Base-by-base conservation (phyloP, 2,797 vertebrate species). In the Botia kubotai region DNA sequence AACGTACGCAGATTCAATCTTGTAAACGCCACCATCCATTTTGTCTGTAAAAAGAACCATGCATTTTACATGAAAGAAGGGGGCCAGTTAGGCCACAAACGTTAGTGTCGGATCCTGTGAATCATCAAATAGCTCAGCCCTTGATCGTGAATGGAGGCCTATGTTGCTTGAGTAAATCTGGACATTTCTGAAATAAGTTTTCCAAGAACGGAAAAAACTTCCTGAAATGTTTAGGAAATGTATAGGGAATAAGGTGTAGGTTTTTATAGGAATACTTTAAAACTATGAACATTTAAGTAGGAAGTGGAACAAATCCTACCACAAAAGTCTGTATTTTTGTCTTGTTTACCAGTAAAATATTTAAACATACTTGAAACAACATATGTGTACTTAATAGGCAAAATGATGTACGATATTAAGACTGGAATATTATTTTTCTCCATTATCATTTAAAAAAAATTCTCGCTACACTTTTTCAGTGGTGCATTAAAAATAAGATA, bases 1-100 rank as follows among this genome's bases (percentile, higher is more conserved):
- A 58, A 92, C 90, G 85, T 92, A 91, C 80, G 92, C 93, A 80
- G 89, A 88, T 36, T 63, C 76, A 7, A 85, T 86, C 58, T 91
- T 89, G 55, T 89, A 92, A 6, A 85, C 79, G 68, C 89, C 89
- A 0, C 85, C 84, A 72, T 91, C 91, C 77, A 90, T 68, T 4
- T 89, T 90, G 84, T 93, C 93, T 93, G 86, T 29, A 83, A 75
- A 65, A 58, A 43, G 10, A n/a, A 6, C 0, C 16, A 12, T 52
- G 16, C 73, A 3, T 57, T 48, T 26, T 36, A 3, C n/a, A 36
- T 53, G 33, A 72, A 39, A 10, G 0, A 55, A 66, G 17, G 67
- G 4, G 43, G 11, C 8, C 5, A 33, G 53, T 55, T 53, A 13
- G 55, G 13, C 21, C 58, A 58, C 73, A 68, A 63, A 69, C n/a